Conservation (phyloP, 2,113 vertebrate genomes). For the Hippocampus barbouri region DNA sequence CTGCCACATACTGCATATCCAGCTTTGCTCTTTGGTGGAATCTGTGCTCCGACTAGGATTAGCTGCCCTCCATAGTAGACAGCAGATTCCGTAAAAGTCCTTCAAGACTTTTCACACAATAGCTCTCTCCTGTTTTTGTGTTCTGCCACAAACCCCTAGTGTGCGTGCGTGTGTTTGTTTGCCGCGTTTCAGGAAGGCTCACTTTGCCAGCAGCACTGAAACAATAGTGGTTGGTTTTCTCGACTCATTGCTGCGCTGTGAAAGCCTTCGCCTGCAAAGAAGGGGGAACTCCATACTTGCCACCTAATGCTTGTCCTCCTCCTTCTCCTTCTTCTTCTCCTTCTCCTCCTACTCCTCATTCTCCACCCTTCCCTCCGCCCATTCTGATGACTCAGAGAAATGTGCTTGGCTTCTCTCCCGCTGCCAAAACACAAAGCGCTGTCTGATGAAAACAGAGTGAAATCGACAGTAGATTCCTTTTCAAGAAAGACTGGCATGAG, state of each 20-base stretch:
- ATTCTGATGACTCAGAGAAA: conserved; percentile 72
- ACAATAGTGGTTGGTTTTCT: conserved; percentile 60
- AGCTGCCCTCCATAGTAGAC: conserved; percentile 35
- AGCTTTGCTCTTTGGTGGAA: not conserved
- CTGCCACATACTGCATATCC: no score
- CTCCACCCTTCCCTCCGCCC: conserved; percentile 6
- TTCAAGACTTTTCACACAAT: conserved; percentile 53
- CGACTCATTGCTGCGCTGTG: conserved; percentile 44
- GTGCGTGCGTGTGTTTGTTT: conserved; percentile 24
- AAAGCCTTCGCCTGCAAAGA: conserved; percentile 45
- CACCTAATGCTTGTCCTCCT: conserved; percentile 49
- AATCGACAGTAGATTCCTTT: conserved; percentile 54
- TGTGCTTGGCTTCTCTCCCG: conserved; percentile 62
- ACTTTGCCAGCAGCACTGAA: conserved; percentile 55
- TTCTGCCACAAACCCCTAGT: conserved; percentile 43
- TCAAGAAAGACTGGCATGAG: conserved; percentile 32
- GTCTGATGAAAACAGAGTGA: conserved; percentile 50
- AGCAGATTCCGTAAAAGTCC: conserved; percentile 44
- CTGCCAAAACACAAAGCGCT: conserved; percentile 44
- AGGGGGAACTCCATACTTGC: conserved; percentile 62
- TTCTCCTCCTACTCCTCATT: not conserved
- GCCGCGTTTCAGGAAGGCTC: conserved; percentile 60
- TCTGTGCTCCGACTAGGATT: not conserved
- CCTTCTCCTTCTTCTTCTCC: not conserved
- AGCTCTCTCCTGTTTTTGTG: conserved; percentile 43